Conservation (phyloP, 1,140 invertebrate genomes). For the Drepana arcuata region DNA sequence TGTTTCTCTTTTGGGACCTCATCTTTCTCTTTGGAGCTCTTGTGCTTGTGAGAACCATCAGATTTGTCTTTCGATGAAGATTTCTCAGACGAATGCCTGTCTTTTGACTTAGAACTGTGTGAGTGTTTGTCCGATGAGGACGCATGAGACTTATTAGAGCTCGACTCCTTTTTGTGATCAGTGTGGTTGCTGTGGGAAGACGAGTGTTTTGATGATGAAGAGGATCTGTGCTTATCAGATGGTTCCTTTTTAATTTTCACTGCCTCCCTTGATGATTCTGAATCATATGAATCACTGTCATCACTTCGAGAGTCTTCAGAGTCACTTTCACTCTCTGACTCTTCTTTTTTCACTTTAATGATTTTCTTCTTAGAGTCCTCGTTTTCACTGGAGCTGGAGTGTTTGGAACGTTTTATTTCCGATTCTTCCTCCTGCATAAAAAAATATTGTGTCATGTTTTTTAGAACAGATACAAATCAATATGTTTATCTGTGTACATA, state of each 20-base stretch:
- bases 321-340: conserved; percentile 37
- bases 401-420: conserved; percentile 38
- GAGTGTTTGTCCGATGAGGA: conserved; percentile 29
- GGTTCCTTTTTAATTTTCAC: conserved; percentile 22
- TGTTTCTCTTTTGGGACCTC: conserved; percentile 25
- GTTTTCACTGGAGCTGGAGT: conserved; percentile 33
- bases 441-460: background rate
- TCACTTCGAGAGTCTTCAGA: conserved; percentile 41
- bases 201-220: conserved; percentile 34
- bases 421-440: conserved; percentile 51
- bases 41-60: conserved; percentile 25
- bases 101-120: conserved; percentile 21
- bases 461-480: background rate
- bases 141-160: conserved; percentile 30
- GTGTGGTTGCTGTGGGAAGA: conserved; percentile 19
- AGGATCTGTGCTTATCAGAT: conserved; percentile 19
- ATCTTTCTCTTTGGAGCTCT: conserved; percentile 28
- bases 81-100: conserved; percentile 29
- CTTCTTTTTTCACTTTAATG: conserved; percentile 32
- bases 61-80: conserved; percentile 30
- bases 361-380: conserved; percentile 31
- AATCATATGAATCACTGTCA: conserved; percentile 41
- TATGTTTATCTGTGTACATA: too few species aligned
- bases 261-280: conserved; percentile 40
- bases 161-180: conserved; percentile 31